Conservation (phyloP, 2,113 vertebrate genomes). For the Eidolon helvum region DNA sequence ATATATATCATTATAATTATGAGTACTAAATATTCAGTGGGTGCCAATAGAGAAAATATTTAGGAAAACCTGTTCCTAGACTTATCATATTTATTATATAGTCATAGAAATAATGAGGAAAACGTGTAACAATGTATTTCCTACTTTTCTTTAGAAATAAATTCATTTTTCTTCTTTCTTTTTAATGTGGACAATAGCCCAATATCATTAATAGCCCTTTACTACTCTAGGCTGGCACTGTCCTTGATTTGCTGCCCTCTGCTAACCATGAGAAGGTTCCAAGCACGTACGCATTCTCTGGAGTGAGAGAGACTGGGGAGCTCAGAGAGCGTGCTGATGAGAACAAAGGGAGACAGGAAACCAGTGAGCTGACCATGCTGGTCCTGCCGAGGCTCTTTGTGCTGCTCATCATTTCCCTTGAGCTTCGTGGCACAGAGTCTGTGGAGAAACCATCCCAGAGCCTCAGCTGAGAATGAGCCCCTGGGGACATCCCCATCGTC, state of each 20-base stretch:
- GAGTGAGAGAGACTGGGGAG: neutral
- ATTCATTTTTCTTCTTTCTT: neutral
- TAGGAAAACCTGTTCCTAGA: neutral
- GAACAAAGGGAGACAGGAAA: neutral
- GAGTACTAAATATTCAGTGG: neutral
- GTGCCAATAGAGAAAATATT: neutral
- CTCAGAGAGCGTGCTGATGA: neutral
- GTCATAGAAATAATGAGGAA: neutral
- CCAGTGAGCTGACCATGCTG: fast-evolving
- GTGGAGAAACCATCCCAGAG: neutral
- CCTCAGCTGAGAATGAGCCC: neutral
- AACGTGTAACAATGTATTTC: neutral
- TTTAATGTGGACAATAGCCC: neutral
- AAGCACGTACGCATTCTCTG: neutral
- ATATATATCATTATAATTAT: neutral
- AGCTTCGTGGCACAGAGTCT: neutral
- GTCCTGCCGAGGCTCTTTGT: neutral
- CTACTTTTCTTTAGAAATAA: conserved; percentile 17
- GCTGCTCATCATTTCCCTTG: neutral
- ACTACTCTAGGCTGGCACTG: neutral
- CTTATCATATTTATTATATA: neutral
- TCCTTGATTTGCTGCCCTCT: neutral
- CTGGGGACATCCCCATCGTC: neutral
- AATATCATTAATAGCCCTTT: neutral
- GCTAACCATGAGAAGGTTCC: neutral